phyloP scores from a whole-genome alignment of 2,888 invertebrate species.

The Melikaiella ostensackeni region DNA sequence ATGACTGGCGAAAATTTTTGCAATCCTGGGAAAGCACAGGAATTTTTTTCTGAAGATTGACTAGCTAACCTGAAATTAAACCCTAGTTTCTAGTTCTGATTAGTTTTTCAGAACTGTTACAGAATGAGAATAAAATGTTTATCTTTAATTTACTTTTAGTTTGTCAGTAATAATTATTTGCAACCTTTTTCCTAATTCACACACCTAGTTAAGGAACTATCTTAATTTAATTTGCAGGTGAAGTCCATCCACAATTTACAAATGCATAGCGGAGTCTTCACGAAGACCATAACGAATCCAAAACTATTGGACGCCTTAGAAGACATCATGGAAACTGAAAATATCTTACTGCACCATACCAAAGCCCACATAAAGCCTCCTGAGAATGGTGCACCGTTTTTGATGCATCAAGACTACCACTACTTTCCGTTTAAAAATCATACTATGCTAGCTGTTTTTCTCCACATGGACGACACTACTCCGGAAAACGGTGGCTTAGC shows the following conservation, averaged over 20 bases:
- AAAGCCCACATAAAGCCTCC: slow-evolving; percentile 82
- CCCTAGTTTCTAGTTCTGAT: too few relatives aligned
- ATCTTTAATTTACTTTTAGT: too few relatives aligned
- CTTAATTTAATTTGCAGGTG: slow-evolving; percentile 73
- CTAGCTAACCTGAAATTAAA: too few relatives aligned
- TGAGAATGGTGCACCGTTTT: slow-evolving; percentile 80
- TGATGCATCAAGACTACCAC: slow-evolving; percentile 82
- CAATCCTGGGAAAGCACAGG: too few relatives aligned
- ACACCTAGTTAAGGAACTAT: too few relatives aligned
- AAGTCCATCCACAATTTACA: slow-evolving; percentile 82
- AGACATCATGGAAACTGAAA: slow-evolving; percentile 79
- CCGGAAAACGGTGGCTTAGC: slow-evolving; percentile 81
- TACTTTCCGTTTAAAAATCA: slow-evolving; percentile 81
- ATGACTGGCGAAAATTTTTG: too few relatives aligned
- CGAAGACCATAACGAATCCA: slow-evolving; percentile 77
- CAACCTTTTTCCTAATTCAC: too few relatives aligned
- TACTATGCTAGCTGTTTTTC: slow-evolving; percentile 80
- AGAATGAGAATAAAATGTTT: too few relatives aligned
- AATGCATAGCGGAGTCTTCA: slow-evolving; percentile 80
- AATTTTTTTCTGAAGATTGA: too few relatives aligned
- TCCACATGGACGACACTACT: slow-evolving; percentile 80
- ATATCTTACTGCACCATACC: slow-evolving; percentile 81
- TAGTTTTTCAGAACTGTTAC: too few relatives aligned
- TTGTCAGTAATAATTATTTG: too few relatives aligned
- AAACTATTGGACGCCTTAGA: slow-evolving; percentile 79